Base-by-base conservation (phyloP, 2,888 invertebrate genomes). In the Melanargia galathea region DNA sequence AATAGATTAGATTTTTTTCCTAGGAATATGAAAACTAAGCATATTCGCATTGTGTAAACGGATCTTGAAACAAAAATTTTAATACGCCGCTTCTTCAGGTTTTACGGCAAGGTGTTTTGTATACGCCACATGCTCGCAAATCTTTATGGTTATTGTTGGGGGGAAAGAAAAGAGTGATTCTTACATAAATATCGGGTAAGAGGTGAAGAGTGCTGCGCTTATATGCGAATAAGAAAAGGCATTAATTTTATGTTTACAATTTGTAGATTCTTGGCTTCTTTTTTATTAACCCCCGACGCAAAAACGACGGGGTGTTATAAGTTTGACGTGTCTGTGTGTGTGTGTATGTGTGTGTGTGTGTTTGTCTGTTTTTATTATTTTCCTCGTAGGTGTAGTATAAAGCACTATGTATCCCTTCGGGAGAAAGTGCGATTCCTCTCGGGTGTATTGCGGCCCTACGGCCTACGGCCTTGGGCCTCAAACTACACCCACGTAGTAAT, bases 71-170 rank as follows among this genome's bases (percentile, higher is more conserved):
- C 58, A 63, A 10, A 64, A 67, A 60, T 63, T 67, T 65, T 65
- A 65, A 67, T 63, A 65, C 52, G 49, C 62, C 35, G 16, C 60
- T 60, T 35, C 48, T 48, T 57, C 33, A 38, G 48, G 56, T 52
- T 62, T 62, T 65, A 65, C 60, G 54, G 30, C 57, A 49, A 67
- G 65, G 62, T 63, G 60, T 63, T 66, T 60, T 66, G 65, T 66
- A 57, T 35, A 59, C 60, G 38, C 57, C 46, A 51, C 54, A 56
- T 59, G 45, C 57, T 64, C 60, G 46, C 60, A 57, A 60, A 57
- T 67, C 62, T 65, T 67, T 67, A 65, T 57, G 40, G 58, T 40
- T 52, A 60, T 60, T 63, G 65, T 58, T 60, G 43, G 20, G 40
- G 45, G 46, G 58, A 43, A 59, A 52, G 58, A 43, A 59, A 40